Percentiles rank a stretch among this genome's conserved stretches.
These are phyloP conservation scores for Alcis repandata DNA, from an alignment of 2,888 invertebrate species.

Conservation along the genomic window DNA sequence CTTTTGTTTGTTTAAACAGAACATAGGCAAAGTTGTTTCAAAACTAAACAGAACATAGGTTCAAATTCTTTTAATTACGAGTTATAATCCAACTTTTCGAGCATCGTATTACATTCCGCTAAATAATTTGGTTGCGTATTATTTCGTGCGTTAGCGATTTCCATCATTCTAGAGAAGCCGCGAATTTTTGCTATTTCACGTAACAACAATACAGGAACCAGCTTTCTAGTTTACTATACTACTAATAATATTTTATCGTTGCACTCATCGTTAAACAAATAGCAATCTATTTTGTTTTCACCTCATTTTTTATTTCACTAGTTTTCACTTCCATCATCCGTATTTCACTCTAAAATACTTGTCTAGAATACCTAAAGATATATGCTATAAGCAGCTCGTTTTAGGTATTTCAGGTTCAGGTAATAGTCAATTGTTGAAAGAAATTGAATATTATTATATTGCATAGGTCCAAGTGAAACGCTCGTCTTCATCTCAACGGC, in stretches of 20 bases:
- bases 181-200: conserved; percentile 11
- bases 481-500: conserved; percentile 19
- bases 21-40: too few species aligned
- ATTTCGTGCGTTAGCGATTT: conserved; percentile 25
- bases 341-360: too few species aligned
- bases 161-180: conserved; percentile 15
- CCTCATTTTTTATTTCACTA: too few species aligned
- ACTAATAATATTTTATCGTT: conserved; percentile 15
- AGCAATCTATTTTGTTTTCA: too few species aligned
- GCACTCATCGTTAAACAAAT: too few species aligned
- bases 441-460: neutral
- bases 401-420: too few species aligned
- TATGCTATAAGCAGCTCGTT: too few species aligned
- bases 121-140: conserved; percentile 10
- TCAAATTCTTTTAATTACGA: neutral
- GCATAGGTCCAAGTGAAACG: conserved; percentile 22
- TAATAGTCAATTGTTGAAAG: too few species aligned
- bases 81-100: neutral
- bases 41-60: neutral
- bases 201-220: conserved; percentile 19
- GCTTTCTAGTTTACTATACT: too few species aligned
- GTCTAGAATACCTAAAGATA: too few species aligned
- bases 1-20: too few species aligned
- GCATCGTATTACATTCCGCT: neutral
- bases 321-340: too few species aligned